These are phyloP conservation scores for Mactromeris polynyma DNA, from an alignment of 2,888 invertebrate genomes.

Conservation along the genomic window DNA sequence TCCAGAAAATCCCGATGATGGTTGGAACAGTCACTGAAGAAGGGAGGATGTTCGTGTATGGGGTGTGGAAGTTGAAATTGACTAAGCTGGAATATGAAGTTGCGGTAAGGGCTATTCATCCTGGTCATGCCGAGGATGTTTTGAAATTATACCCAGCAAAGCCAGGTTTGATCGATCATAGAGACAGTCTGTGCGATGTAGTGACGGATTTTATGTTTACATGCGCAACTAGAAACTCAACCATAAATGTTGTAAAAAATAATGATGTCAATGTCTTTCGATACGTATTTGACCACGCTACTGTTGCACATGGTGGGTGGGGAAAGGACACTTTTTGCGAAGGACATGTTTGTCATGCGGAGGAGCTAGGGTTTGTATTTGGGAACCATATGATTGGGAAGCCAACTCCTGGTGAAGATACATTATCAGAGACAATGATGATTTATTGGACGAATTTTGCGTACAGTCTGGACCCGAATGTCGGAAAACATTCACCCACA, in stretches of 20 bases:
- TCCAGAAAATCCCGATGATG: conserved; percentile 78
- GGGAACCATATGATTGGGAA: conserved; percentile 65
- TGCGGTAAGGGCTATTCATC: conserved; percentile 40
- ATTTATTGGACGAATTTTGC: conserved; percentile 84
- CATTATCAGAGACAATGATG: conserved; percentile 71
- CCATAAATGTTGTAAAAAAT: conserved; percentile 29
- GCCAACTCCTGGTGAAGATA: conserved; percentile 73
- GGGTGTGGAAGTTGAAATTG: conserved; percentile 62
- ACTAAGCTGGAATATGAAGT: conserved; percentile 49
- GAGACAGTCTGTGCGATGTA: conserved; percentile 63
- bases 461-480: conserved; percentile 79
- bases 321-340: conserved; percentile 76
- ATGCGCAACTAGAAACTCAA: conserved; percentile 74
- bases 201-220: conserved; percentile 80
- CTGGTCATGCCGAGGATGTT: conserved; percentile 63
- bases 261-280: conserved; percentile 53
- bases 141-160: conserved; percentile 72
- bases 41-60: conserved; percentile 77
- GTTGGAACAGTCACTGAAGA: conserved; percentile 80
- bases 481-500: conserved; percentile 48
- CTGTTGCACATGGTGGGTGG: conserved; percentile 73
- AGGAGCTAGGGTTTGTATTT: conserved; percentile 79
- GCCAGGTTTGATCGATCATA: conserved; percentile 59
- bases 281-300: conserved; percentile 80
- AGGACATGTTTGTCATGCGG: conserved; percentile 81